A percentile compares a stretch with the other conserved stretches of the same genome.
Evolutionary conservation across 2,113 vertebrate species (phyloP).

Genomic region (Forbesichthys papilliferus): DNA sequence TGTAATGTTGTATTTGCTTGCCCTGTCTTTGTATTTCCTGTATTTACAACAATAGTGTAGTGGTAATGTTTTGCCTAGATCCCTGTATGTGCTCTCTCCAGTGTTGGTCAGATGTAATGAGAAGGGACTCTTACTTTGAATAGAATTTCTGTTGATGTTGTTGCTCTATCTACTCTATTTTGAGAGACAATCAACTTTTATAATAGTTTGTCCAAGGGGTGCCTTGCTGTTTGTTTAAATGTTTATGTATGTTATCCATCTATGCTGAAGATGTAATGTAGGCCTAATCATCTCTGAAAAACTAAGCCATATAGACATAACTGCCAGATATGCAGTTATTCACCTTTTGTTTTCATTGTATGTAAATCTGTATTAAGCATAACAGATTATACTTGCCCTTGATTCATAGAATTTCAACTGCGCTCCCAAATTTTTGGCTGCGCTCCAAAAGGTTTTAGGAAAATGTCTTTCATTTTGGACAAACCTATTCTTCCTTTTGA

Average conservation of each 20-base stretch:
- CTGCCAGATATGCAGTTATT: no score
- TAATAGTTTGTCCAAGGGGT: not conserved
- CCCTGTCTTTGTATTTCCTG: constrained; percentile 1
- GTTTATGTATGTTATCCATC: not conserved
- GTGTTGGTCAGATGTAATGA: constrained; percentile 43
- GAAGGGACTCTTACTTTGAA: constrained; percentile 13
- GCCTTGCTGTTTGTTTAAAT: no score
- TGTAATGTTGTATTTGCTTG: not conserved
- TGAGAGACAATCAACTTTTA: not conserved
- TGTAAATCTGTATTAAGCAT: no score
- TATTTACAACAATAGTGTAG: constrained; percentile 45
- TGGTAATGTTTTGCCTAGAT: constrained; percentile 53
- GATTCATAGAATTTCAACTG: no score
- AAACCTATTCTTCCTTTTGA: no score
- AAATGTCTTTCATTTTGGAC: no score
- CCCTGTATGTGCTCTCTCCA: constrained; percentile 9
- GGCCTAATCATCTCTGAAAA: no score
- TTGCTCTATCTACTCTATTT: not conserved
- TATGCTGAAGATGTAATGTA: constrained; percentile 6
- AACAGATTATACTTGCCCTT: no score
- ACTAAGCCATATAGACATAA: no score
- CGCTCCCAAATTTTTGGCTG: no score
- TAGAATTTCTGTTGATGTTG: not conserved
- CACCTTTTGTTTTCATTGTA: no score
- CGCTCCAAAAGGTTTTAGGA: no score